Base-by-base conservation (phyloP, 2,113 vertebrate genomes). In the Caranx ignobilis region DNA sequence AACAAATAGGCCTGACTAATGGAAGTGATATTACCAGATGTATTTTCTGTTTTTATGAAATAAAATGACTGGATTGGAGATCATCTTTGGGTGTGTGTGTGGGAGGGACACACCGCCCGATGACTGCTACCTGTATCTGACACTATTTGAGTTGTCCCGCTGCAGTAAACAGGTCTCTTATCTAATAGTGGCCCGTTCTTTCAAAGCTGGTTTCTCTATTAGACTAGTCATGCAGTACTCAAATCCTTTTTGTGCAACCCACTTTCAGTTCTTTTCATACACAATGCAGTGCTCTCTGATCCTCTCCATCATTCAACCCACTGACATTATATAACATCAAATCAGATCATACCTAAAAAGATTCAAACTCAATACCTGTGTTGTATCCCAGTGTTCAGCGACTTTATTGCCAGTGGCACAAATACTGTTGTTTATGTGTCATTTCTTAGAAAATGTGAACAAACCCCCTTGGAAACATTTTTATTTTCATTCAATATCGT, bases 241-340 rank as follows among this genome's bases (percentile, higher is more conserved):
- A 89, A 86, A 91, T 91, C 78, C 75, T 75, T 89, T 92, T 90
- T 92, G 90, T 89, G 57, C 87, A 83, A 74, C 88, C 90, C 90
- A 93, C 92, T 90, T 93, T 92, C 88, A 80, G 69, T 88, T 89
- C 84, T 91, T 87, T 89, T 85, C 87, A 89, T 85, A 89, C 89
- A 87, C 79, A 91, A 84, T 81, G 67, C 48, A 16, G 6, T 68
- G 81, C 87, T 86, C 88, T 79, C 72, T 87, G 89, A 86, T 93
- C 84, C 88, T 87, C 90, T 84, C 83, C 75, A 90, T 91, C 89
- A 88, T 73, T 91, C 90, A 84, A 89, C 92, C 92, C 90, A 92
- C 92, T 81, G 88, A 65, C 54, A 87, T 93, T 91, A 93, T 85
- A 81, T 91, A 93, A 93, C 87, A 88, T 83, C 67, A 83, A 78